A percentile compares a stretch with the other conserved stretches of the same genome.
phyloP scores from a whole-genome alignment of 1,140 invertebrate species.

The Drosophila rufa region DNA sequence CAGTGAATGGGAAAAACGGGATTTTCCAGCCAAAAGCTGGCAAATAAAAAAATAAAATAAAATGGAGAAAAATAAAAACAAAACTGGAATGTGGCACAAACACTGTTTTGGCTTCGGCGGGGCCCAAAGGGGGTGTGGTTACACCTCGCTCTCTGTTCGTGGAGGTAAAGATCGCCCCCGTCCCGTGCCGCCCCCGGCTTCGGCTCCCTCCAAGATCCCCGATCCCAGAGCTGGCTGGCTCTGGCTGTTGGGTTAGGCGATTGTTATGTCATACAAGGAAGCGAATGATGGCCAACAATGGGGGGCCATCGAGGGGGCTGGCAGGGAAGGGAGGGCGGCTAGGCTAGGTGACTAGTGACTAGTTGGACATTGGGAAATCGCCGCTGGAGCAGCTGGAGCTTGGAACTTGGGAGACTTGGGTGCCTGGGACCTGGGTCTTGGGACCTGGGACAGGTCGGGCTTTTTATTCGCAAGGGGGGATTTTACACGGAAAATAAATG shows the following conservation, averaged over 20 bases:
- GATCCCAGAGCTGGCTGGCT: constrained; percentile 6
- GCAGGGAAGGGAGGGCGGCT: constrained; percentile 7
- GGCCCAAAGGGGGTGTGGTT: constrained; percentile 1
- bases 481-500: constrained; percentile 3
- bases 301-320: constrained; percentile 12
- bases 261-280: constrained; percentile 81
- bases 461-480: neutral
- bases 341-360: constrained; percentile 21
- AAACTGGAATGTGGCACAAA: constrained; percentile 79
- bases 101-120: constrained; percentile 15
- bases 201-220: constrained; percentile 8
- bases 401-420: constrained; percentile 17
- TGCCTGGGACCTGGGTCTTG: constrained; percentile 17
- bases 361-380: constrained; percentile 43
- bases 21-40: constrained; percentile 61
- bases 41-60: constrained; percentile 19
- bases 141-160: constrained; percentile 52
- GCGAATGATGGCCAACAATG: constrained; percentile 74
- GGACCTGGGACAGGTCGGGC: constrained; percentile 32
- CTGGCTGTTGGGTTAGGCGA: constrained; percentile 49
- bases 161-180: constrained; percentile 76
- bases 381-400: constrained; percentile 22
- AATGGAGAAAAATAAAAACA: neutral
- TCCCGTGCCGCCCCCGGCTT: constrained; percentile 23
- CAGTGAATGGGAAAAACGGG: constrained; percentile 81